These are phyloP conservation scores for Danio tinwini DNA, from an alignment of 2,797 vertebrate genomes.

Conservation along the genomic window DNA sequence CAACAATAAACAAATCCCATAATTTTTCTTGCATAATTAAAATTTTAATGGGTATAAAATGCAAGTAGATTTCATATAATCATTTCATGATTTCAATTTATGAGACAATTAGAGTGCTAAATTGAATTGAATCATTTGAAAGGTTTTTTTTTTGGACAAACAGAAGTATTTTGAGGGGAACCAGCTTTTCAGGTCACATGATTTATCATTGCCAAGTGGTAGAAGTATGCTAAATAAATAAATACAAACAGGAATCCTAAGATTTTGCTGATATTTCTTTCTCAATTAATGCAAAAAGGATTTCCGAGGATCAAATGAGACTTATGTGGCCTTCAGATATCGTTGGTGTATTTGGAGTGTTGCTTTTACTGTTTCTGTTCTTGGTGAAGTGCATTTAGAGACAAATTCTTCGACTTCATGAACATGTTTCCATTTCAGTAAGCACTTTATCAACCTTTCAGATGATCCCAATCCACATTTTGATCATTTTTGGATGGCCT, in stretches of 20 bases:
- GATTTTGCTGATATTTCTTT: background rate
- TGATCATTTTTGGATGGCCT: background rate
- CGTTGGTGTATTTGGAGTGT: conserved; percentile 13
- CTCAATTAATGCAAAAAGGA: conserved; percentile 4
- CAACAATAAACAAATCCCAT: no score
- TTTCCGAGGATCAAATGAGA: conserved; percentile 8
- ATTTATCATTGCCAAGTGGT: background rate
- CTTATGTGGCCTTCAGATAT: conserved; percentile 24
- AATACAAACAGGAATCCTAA: background rate
- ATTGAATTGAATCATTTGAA: no score
- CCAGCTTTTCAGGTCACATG: no score
- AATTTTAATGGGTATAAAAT: no score
- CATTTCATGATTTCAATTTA: no score
- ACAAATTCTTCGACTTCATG: background rate
- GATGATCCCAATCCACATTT: background rate
- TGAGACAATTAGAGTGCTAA: no score
- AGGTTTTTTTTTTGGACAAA: no score
- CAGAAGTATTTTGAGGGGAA: no score
- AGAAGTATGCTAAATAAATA: background rate
- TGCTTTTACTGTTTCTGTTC: conserved; percentile 10
- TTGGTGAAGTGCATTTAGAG: background rate
- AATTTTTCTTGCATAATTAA: no score
- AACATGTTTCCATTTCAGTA: background rate
- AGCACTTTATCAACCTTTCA: conserved; percentile 14
- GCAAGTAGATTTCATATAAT: no score